phyloP scores from a whole-genome alignment of 2,888 invertebrate species.

The Polydrusus pterygomalis region DNA sequence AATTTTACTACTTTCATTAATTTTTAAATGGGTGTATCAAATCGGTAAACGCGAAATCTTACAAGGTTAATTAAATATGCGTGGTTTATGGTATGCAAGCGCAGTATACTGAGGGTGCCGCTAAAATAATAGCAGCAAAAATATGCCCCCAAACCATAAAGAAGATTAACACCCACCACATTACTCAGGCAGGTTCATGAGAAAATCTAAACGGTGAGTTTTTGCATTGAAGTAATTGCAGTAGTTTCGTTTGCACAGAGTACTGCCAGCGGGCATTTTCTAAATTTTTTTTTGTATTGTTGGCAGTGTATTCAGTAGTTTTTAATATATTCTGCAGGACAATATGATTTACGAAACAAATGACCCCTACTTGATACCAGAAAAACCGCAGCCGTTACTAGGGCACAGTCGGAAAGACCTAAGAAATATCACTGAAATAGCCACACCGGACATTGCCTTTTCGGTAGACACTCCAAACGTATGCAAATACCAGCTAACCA shows the following conservation, averaged over 20 bases:
- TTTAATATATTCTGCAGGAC: too few relatives aligned
- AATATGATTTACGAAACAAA: too few relatives aligned
- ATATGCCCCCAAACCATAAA: conserved; percentile 51
- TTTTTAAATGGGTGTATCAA: conserved; percentile 55
- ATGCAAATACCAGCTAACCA: too few relatives aligned
- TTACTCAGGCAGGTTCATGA: conserved; percentile 44
- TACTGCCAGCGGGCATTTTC: too few relatives aligned
- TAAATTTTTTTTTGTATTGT: too few relatives aligned
- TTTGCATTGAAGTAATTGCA: conserved; percentile 30
- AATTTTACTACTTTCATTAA: conserved; percentile 53
- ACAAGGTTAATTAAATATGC: conserved; percentile 41
- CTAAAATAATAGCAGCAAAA: conserved; percentile 52
- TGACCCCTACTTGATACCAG: too few relatives aligned
- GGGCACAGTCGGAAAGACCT: too few relatives aligned
- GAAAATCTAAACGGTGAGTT: conserved; percentile 27
- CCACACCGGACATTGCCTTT: too few relatives aligned
- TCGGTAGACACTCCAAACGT: too few relatives aligned
- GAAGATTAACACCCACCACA: conserved; percentile 52
- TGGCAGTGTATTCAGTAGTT: too few relatives aligned
- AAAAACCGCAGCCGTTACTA: too few relatives aligned
- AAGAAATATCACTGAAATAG: too few relatives aligned
- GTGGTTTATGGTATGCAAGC: conserved; percentile 45
- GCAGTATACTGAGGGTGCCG: conserved; percentile 53
- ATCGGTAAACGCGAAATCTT: conserved; percentile 48
- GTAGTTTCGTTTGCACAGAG: not conserved